These are phyloP conservation scores for Phengaris alcon DNA, from an alignment of 2,888 invertebrate genomes.

Conservation along the genomic window DNA sequence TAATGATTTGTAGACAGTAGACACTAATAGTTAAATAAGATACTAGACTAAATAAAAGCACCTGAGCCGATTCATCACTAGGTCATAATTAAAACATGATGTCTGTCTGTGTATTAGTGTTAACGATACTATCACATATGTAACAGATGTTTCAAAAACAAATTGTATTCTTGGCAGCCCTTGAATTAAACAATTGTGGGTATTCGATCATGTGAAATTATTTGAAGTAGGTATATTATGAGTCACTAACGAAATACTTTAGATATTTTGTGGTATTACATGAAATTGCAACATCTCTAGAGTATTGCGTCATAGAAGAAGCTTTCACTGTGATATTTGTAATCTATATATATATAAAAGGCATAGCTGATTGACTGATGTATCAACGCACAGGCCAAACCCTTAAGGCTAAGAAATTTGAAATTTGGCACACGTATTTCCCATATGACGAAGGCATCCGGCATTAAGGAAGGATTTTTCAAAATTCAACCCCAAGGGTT, in stretches of 20 bases:
- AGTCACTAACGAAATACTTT: not conserved
- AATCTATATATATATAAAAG: not conserved
- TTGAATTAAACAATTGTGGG: not conserved
- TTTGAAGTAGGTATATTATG: not conserved
- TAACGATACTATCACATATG: conserved; percentile 3
- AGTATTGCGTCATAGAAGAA: not conserved
- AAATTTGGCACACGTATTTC: no score
- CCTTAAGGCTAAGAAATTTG: no score
- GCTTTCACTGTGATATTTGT: not conserved
- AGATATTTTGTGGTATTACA: not conserved
- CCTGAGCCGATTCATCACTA: not conserved
- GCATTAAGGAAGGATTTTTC: no score
- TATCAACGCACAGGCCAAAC: no score
- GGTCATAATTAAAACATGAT: not conserved
- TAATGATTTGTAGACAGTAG: no score
- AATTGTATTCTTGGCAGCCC: conserved; percentile 12
- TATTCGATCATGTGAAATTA: not conserved
- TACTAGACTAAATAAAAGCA: not conserved
- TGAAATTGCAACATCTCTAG: not conserved
- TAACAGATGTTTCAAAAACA: conserved; percentile 17
- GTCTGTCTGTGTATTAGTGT: not conserved
- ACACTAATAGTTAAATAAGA: not conserved
- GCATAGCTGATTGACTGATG: no score
- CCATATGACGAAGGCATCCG: no score
- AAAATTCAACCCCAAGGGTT: no score